Percentiles rank a stretch among this genome's conserved stretches.
These are phyloP conservation scores for Takifugu flavidus DNA, from an alignment of 2,113 vertebrate genomes.

Conservation along the genomic window DNA sequence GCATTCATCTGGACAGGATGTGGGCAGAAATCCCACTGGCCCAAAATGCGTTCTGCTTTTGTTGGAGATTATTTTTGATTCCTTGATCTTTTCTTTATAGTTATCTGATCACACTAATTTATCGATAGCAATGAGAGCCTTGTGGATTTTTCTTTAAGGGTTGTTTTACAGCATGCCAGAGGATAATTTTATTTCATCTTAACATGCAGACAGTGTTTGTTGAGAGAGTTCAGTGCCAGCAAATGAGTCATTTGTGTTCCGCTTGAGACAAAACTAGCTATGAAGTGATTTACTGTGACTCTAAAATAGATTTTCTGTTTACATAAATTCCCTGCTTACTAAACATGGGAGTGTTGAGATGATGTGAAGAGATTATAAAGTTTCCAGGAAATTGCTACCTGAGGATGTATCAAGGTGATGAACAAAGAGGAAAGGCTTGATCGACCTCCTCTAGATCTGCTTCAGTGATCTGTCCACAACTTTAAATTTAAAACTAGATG, in stretches of 20 bases:
- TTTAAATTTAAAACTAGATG: constrained; percentile 5
- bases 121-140: constrained; percentile 6
- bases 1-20: too few relatives aligned
- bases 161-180: constrained; percentile 35
- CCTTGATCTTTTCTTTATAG: too few relatives aligned
- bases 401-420: constrained; percentile 9
- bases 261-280: constrained; percentile 37
- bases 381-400: constrained; percentile 19
- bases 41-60: background rate
- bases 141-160: constrained; percentile 20
- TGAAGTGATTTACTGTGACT: constrained; percentile 50
- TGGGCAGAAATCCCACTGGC: background rate
- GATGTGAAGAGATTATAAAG: constrained; percentile 9
- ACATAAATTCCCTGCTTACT: constrained; percentile 41
- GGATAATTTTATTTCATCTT: constrained; percentile 38
- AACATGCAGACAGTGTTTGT: constrained; percentile 49
- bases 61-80: background rate
- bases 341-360: constrained; percentile 37
- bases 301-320: constrained; percentile 47
- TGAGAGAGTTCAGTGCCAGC: constrained; percentile 37
- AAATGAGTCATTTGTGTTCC: constrained; percentile 59
- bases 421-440: background rate
- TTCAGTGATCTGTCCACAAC: background rate
- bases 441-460: background rate
- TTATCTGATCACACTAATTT: constrained; percentile 2